Evolutionary conservation across 2,113 vertebrate genomes (phyloP).

Genomic region (Brachypteracias leptosomus): DNA sequence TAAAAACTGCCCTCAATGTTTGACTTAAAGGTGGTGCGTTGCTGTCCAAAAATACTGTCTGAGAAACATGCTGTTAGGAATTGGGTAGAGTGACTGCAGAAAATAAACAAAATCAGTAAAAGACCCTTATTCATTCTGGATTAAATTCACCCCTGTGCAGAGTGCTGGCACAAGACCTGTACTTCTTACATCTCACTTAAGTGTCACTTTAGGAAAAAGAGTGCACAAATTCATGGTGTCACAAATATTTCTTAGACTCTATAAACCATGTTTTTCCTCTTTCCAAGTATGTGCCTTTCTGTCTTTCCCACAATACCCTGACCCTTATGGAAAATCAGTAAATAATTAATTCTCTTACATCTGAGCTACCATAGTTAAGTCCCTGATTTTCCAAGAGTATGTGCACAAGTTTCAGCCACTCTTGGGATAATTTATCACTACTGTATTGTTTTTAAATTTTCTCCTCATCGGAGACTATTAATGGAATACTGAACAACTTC

Average conservation of each 20-base stretch:
- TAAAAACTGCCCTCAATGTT: neutral
- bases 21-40: neutral
- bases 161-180: neutral
- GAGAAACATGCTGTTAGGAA: constrained; percentile 5
- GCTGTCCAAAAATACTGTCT: neutral
- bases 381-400: neutral
- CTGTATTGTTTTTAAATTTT: neutral
- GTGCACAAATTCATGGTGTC: neutral
- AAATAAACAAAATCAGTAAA: constrained; percentile 39
- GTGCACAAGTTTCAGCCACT: neutral
- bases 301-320: neutral
- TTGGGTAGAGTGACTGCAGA: neutral
- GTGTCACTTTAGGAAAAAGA: neutral
- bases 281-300: neutral
- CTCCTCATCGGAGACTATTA: neutral
- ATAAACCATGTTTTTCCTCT: neutral
- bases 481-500: neutral
- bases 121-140: constrained; percentile 27
- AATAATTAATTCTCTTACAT: neutral
- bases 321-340: neutral
- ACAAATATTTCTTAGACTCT: neutral
- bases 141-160: constrained; percentile 3
- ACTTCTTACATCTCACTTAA: neutral
- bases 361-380: neutral
- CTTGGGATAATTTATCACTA: neutral